Evolutionary conservation across 2,888 invertebrate species (phyloP).

Genomic region (Lasioglossum oenotherae): DNA sequence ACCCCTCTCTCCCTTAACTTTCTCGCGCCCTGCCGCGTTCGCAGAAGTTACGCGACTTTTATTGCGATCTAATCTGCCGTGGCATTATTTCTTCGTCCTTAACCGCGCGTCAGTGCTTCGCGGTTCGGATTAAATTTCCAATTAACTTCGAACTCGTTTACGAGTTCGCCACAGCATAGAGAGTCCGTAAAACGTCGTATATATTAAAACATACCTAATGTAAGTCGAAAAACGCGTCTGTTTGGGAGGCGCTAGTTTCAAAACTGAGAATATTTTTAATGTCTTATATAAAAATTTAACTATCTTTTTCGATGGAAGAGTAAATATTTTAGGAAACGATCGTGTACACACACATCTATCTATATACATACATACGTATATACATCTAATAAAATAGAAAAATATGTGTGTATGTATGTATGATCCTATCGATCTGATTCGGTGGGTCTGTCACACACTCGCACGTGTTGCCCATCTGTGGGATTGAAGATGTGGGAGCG

Average conservation of each 20-base stretch:
- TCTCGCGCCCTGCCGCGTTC: neutral
- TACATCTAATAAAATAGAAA: too few relatives aligned
- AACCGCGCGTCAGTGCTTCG: neutral
- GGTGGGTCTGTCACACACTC: too few relatives aligned
- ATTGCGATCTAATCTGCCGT: constrained; percentile 26
- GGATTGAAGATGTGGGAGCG: too few relatives aligned
- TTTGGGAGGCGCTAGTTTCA: too few relatives aligned
- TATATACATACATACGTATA: too few relatives aligned
- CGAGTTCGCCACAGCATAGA: neutral
- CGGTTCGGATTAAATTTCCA: neutral
- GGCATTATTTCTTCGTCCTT: neutral
- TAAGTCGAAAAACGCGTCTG: too few relatives aligned
- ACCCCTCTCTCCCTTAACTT: neutral
- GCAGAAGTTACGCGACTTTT: constrained; percentile 31
- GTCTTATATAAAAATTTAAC: neutral
- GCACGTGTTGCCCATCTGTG: too few relatives aligned
- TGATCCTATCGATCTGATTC: too few relatives aligned
- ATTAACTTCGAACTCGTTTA: constrained; percentile 22
- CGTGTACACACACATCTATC: neutral
- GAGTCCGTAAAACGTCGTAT: neutral
- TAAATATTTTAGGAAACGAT: neutral
- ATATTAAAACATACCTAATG: neutral
- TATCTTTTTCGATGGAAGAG: neutral
- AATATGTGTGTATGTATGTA: too few relatives aligned
- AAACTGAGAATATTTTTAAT: too few relatives aligned